Percentiles rank a stretch among this genome's conserved stretches.
phyloP scores from a whole-genome alignment of 1,140 invertebrate species.

The Planococcus citri region DNA sequence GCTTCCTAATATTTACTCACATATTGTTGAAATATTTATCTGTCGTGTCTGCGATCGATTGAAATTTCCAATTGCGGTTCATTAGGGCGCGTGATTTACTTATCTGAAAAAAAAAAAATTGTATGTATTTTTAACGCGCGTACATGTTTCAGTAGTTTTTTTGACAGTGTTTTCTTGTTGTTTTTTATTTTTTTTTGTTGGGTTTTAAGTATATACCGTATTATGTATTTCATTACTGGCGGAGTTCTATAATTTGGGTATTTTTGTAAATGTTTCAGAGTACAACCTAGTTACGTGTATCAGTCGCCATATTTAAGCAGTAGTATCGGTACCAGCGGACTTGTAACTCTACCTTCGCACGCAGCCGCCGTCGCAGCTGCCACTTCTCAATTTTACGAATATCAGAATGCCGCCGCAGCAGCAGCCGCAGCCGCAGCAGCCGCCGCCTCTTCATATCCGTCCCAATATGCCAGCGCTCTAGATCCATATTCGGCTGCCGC shows the following conservation, averaged over 20 bases:
- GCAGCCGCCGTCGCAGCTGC: constrained; percentile 29
- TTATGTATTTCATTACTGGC: background rate
- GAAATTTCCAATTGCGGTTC: background rate
- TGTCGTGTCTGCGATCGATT: background rate
- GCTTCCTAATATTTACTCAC: constrained; percentile 11
- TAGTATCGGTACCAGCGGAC: constrained; percentile 24
- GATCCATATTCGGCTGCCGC: constrained; percentile 30
- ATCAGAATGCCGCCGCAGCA: constrained; percentile 32
- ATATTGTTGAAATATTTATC: background rate
- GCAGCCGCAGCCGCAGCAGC: constrained; percentile 30
- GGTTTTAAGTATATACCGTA: too few species aligned
- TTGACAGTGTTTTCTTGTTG: background rate
- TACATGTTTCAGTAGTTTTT: background rate
- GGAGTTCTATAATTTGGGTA: background rate
- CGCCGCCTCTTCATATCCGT: constrained; percentile 31
- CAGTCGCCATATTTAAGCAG: constrained; percentile 32
- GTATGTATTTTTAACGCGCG: background rate
- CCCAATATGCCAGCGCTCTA: constrained; percentile 32
- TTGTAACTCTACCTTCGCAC: constrained; percentile 28
- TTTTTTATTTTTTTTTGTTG: background rate
- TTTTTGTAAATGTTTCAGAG: constrained; percentile 29
- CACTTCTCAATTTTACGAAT: constrained; percentile 35
- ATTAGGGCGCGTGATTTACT: too few species aligned
- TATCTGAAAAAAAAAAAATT: too few species aligned
- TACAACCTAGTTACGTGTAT: constrained; percentile 36